Base-by-base conservation (phyloP, 2,888 invertebrate genomes). In the Standfussiana lucernea region DNA sequence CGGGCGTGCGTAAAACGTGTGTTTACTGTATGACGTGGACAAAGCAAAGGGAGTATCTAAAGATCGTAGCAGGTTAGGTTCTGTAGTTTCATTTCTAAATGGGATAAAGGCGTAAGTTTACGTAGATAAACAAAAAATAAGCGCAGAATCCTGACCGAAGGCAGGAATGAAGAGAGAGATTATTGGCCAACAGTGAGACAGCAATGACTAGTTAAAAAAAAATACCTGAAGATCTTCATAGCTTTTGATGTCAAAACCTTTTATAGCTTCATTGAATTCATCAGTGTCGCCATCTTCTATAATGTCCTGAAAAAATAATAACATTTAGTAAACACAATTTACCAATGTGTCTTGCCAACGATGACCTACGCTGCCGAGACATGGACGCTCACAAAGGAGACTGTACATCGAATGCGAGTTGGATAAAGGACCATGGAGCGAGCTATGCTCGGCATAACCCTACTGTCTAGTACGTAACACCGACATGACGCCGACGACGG, bases 191-290 rank as follows among this genome's bases (percentile, higher is more conserved):
- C 24, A 37, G 15, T 24, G 10, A 5, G 35, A 15, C 32, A 61
- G 24, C 21, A 35, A 18, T 21, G 8, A 24, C 24, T 35, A 21
- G 35, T 37, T 59, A 1, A 32, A 61, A 59, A 35, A 32, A 35
- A 59, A 21, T 28, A 98, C 98, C 93, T 98, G 98, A n/a, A 99
- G 95, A 89, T 99, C 99, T 79, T 98, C 98, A 84, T 98, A 97
- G 88, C 97, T 98, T 77, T 98, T 97, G 72, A 98, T 97, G 65
- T 98, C 98, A 87, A 98, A 98, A 68, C 98, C 98, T 89, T 97
- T 97, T 67, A 99, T 95, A 0, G 98, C 98, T 90, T 97, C 97
- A 93, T 98, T 97, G 82, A 98, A 98, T 89, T 98, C 98, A 72
- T 98, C 97, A 18, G 97, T 97, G 85, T 98, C 98, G 0, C 98